Base-by-base conservation (phyloP, 2,797 vertebrate species). In the Ctenochaetus hawaiiensis region DNA sequence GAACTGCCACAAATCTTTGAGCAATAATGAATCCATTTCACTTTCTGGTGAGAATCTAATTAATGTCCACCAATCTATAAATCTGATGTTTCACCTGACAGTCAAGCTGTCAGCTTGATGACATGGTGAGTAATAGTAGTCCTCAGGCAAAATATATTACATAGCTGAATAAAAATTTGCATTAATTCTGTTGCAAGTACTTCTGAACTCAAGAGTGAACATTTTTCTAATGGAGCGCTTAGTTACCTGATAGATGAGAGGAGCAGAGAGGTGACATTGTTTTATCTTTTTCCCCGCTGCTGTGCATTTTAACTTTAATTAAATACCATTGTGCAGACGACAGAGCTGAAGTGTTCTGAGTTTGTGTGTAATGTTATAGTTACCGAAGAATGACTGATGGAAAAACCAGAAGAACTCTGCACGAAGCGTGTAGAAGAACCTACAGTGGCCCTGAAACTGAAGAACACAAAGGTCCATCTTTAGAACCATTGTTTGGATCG, bases 41-140 rank as follows among this genome's bases (percentile, higher is more conserved):
- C 41, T 57, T 66, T 67, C 62, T 48, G 18, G 11, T 67, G 41
- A 64, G 45, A 78, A 78, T 84, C 67, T 34, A 84, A 78, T 84
- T 61, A 80, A 71, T 45, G 52, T 67, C 43, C 17, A 47, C 66
- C 72, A 70, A 53, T 71, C 69, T 72, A 61, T 69, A 52, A 75
- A 75, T 77, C 54, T 68, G 45, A 72, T 34, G 63, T 57, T 64
- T 57, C 44, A 54, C 49, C 77, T 53, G 67, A 51, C 83, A 56
- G 10, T 78, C 67, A 58, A 41, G 6, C 74, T 84, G 80, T 73
- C 77, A 58, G 26, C 48, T 54, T 51, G 53, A 81, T 85, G 58
- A 52, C 67, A 80, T 67, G 51, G 67, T 76, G 37, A 45, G 52
- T 48, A 51, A 65, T 53, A 37, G 26, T 47, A 14, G 37, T 49